Evolutionary conservation across 2,797 vertebrate genomes (phyloP).

Genomic region (Enteromius trimaculatus): DNA sequence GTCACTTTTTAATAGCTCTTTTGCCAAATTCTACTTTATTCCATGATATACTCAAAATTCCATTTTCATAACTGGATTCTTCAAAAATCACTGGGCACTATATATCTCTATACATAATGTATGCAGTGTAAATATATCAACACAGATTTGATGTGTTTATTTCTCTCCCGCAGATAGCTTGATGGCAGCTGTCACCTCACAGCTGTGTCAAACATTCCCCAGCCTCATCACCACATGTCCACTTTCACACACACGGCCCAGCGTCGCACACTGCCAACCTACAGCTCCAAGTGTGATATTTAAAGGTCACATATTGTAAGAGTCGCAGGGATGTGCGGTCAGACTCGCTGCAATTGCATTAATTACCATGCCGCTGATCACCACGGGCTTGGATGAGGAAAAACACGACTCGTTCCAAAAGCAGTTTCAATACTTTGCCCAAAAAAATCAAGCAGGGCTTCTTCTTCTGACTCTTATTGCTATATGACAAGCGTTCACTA

Average conservation of each 20-base stretch:
- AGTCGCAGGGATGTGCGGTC: slow-evolving; percentile 46
- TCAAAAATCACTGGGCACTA: not conserved
- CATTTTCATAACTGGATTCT: not conserved
- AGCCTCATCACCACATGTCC: slow-evolving; percentile 58
- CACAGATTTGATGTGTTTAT: slow-evolving; percentile 41
- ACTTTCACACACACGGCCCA: slow-evolving; percentile 48
- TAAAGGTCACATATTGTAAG: slow-evolving; percentile 63
- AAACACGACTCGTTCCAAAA: slow-evolving; percentile 43
- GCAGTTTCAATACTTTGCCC: not conserved
- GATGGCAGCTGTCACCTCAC: slow-evolving; percentile 48
- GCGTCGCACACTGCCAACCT: slow-evolving; percentile 44
- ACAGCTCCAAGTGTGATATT: slow-evolving; percentile 56
- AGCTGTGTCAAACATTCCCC: slow-evolving; percentile 58
- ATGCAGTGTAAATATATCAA: slow-evolving; percentile 14
- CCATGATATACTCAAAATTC: not conserved
- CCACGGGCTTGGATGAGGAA: slow-evolving; percentile 44
- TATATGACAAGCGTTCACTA: slow-evolving; percentile 66
- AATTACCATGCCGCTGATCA: slow-evolving; percentile 60
- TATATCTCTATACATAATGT: not conserved
- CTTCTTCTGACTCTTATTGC: slow-evolving; percentile 68
- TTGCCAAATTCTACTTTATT: not conserved
- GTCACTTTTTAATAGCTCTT: not conserved
- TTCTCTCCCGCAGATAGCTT: slow-evolving; percentile 46
- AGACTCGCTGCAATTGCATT: slow-evolving; percentile 47
- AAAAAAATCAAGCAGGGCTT: not conserved